Evolutionary conservation across 2,797 vertebrate species (phyloP), one percentile per base, ranked within the genome.

Genomic region (Adelosebastes latens): DNA sequence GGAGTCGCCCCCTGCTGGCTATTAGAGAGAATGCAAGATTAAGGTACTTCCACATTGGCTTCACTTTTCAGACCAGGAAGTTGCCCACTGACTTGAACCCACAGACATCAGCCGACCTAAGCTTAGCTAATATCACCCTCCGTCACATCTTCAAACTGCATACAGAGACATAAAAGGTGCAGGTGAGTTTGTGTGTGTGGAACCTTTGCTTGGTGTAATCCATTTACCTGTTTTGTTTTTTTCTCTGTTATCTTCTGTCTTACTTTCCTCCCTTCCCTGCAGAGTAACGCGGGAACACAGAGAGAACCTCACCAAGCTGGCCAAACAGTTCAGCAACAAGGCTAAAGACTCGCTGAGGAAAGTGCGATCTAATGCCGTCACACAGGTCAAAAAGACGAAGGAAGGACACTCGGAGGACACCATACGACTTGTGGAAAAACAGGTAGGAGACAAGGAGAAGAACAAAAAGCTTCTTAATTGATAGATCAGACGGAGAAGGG

Each of bases 211-310:
- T 27, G 13, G 8, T 59, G 4, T 32, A 9, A 29, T 49, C 11
- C 4, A 14, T 29, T 32, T 8, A 39, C 18, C 34, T 16, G 13
- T 70, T 36, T 8, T 55, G 1, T 29, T 59, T 34, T 31, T 4
- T 10, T 53, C 12, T 14, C 8, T 24, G 5, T 42, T 6, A 4
- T 59, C 49, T 12, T 39, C 4, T 53, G 4, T 70, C 24, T 39
- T 14, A 4, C 27, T 39, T 20, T 62, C 9, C 4, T 75, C 42
- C 2, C 27, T 52, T 31, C 53, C 29, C 68, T 46, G 6, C 76
- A 99, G 98, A 88, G 96, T 99, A 46, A 99, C 97, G 0, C 95
- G 97, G 0, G 98, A 99, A 73, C 97, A 99, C 94, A 90, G 98
- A 74, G 98, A 99, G 90, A 98, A 94, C 93, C 94, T 99, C 36